Evolutionary conservation across 23 tunicate genomes (phyloP).

Genomic region (Pegea sp.): DNA sequence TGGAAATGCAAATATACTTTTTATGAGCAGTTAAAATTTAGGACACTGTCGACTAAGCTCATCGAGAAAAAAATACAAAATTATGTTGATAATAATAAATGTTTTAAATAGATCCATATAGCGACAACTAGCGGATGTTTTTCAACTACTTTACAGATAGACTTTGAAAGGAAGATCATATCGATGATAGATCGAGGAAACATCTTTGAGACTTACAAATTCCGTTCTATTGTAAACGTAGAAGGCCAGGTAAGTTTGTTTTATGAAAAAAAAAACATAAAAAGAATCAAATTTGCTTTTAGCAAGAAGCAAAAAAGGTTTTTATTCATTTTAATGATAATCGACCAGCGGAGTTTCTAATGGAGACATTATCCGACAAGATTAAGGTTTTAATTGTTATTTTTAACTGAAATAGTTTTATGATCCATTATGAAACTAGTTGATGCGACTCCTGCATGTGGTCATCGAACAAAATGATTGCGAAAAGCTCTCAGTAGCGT

Average conservation of each 20-base stretch:
- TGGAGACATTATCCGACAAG: conserved; percentile 35
- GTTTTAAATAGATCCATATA: too few relatives aligned
- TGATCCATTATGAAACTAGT: too few relatives aligned
- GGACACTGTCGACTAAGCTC: too few relatives aligned
- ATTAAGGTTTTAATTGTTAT: too few relatives aligned
- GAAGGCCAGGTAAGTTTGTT: conserved; percentile 22
- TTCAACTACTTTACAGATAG: conserved; percentile 26
- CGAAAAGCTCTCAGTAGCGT: conserved; percentile 22
- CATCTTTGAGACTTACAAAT: conserved; percentile 7
- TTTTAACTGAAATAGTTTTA: too few relatives aligned
- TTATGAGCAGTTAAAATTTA: too few relatives aligned
- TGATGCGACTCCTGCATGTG: conserved; percentile 29
- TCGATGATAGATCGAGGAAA: conserved; percentile 35
- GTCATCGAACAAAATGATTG: conserved; percentile 29
- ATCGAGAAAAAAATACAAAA: too few relatives aligned
- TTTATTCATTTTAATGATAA: conserved; percentile 35
- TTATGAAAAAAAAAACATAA: too few relatives aligned
- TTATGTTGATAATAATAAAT: too few relatives aligned
- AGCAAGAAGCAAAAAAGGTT: conserved; percentile 36
- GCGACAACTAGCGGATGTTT: too few relatives aligned
- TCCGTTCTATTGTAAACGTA: conserved; percentile 17
- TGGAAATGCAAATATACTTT: too few relatives aligned
- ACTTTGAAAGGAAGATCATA: conserved; percentile 20
- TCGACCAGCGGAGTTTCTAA: conserved; percentile 24
- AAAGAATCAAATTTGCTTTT: too few relatives aligned